Evolutionary conservation across 2,888 invertebrate genomes (phyloP).

Genomic region (Tenthredo distinguenda): DNA sequence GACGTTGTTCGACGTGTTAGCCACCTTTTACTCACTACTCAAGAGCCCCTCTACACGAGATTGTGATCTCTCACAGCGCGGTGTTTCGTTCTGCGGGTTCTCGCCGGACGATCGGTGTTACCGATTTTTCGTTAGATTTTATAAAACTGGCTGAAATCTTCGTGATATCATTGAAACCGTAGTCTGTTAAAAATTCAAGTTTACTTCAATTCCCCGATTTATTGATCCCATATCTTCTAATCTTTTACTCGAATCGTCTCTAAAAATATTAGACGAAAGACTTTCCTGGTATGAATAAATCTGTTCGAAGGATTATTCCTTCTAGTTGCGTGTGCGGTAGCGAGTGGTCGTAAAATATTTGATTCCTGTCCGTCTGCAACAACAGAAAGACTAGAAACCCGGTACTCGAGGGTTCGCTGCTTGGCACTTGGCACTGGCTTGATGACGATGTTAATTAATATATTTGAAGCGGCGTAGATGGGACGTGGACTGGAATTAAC

Average conservation of each 20-base stretch:
- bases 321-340: background rate
- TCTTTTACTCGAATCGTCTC: background rate
- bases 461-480: constrained; percentile 71
- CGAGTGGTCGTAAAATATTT: constrained; percentile 22
- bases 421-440: constrained; percentile 59
- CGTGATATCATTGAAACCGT: no score
- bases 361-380: background rate
- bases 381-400: constrained; percentile 24
- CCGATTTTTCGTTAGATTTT: background rate
- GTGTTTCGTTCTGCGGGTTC: constrained; percentile 60
- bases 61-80: constrained; percentile 68
- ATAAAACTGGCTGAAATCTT: no score
- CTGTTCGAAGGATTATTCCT: background rate
- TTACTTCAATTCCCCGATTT: no score
- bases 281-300: background rate
- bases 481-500: constrained; percentile 71
- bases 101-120: background rate
- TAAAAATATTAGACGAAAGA: background rate
- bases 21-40: constrained; percentile 74
- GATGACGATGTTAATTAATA: constrained; percentile 77
- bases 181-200: no score
- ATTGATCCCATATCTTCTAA: no score
- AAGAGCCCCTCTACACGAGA: constrained; percentile 71
- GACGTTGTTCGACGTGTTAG: constrained; percentile 74
- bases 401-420: constrained; percentile 2